Evolutionary conservation across 2,797 vertebrate species (phyloP).

Genomic region (Parauchenoglanis ngamensis): DNA sequence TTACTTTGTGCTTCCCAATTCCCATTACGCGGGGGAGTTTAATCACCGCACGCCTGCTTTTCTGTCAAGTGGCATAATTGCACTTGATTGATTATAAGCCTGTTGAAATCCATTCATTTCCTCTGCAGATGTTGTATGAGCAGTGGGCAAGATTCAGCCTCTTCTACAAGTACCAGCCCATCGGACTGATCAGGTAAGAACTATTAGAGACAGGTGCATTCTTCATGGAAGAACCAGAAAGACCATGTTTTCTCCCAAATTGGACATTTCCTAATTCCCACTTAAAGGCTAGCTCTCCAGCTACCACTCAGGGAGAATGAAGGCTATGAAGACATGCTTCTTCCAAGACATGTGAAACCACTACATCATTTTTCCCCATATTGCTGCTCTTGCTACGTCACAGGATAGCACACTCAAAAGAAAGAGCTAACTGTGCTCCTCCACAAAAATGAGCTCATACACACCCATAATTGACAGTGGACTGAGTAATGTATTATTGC

Average conservation of each 20-base stretch:
- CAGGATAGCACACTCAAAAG: neutral
- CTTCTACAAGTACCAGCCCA: conserved; percentile 97
- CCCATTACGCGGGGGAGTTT: conserved; percentile 21
- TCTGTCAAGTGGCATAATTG: conserved; percentile 21
- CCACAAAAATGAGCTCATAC: neutral
- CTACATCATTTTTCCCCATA: neutral
- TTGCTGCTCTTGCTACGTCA: neutral
- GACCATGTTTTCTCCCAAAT: neutral
- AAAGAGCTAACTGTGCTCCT: neutral
- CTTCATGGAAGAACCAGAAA: neutral
- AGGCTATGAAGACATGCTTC: neutral
- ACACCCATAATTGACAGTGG: neutral
- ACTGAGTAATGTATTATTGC: conserved; percentile 9
- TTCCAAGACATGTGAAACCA: neutral
- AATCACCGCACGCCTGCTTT: conserved; percentile 2
- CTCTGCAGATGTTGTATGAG: conserved; percentile 86
- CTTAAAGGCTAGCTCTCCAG: neutral
- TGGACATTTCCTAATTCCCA: neutral
- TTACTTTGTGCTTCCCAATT: conserved; percentile 18
- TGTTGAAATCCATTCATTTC: conserved; percentile 42
- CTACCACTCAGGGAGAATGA: neutral
- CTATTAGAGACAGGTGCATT: too few species aligned
- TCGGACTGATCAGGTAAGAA: conserved; percentile 90
- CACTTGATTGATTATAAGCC: conserved; percentile 28
- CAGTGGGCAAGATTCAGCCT: conserved; percentile 95